Percentiles rank a stretch among this genome's conserved stretches.
Evolutionary conservation across 2,888 invertebrate genomes (phyloP).

Genomic region (Dicyrtomina minuta): DNA sequence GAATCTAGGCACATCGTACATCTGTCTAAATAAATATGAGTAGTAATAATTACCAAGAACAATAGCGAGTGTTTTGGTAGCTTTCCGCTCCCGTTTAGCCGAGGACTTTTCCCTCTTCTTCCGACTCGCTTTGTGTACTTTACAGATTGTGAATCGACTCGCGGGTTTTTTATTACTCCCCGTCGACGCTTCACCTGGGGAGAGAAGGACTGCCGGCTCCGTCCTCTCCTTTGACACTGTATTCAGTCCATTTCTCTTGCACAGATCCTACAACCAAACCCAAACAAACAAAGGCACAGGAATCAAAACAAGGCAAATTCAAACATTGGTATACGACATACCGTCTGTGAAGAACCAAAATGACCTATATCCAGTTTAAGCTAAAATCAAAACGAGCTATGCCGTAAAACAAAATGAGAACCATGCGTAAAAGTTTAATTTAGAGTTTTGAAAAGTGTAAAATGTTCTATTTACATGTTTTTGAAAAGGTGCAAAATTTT

Average conservation of each 20-base stretch:
- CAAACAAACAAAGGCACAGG: neutral
- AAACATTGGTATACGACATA: neutral
- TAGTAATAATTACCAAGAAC: slow-evolving; percentile 86
- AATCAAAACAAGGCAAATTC: neutral
- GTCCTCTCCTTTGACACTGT: slow-evolving; percentile 38
- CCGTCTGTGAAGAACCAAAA: too few species aligned
- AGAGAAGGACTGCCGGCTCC: slow-evolving; percentile 34
- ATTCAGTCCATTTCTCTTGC: slow-evolving; percentile 49
- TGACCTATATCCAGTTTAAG: too few species aligned
- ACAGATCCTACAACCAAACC: slow-evolving; percentile 41
- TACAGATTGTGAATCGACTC: slow-evolving; percentile 85
- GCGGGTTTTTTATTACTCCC: slow-evolving; percentile 66
- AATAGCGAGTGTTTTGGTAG: slow-evolving; percentile 97
- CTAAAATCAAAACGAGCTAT: too few species aligned
- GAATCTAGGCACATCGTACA: too few species aligned
- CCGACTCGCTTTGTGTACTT: slow-evolving; percentile 89
- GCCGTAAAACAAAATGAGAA: too few species aligned
- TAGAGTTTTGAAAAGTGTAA: too few species aligned
- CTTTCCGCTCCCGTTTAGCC: slow-evolving; percentile 92
- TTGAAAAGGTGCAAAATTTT: too few species aligned
- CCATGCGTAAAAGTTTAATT: too few species aligned
- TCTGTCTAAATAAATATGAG: too few species aligned
- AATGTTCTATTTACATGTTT: too few species aligned
- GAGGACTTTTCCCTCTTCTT: slow-evolving; percentile 93
- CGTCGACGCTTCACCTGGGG: slow-evolving; percentile 34